A percentile compares a stretch with the other conserved stretches of the same genome.
phyloP scores from a whole-genome alignment of 2,113 vertebrate genomes.

The Oxygymnocypris stewartii region DNA sequence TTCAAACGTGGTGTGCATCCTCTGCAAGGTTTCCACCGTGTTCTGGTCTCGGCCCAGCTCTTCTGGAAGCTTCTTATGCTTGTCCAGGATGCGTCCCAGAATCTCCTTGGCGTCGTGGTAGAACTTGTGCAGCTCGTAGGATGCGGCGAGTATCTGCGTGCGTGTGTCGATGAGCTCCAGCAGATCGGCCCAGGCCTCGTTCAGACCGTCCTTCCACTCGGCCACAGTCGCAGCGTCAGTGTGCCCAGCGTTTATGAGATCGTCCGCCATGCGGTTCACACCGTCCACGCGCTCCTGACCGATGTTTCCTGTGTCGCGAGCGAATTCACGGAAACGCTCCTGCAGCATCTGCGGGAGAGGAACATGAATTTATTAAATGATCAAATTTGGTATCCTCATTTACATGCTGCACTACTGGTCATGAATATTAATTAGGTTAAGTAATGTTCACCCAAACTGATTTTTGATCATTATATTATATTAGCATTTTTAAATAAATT shows the following conservation, averaged over 20 bases:
- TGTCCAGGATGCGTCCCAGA: slow-evolving; percentile 89
- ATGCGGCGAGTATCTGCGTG: slow-evolving; percentile 96
- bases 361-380: background rate
- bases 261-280: slow-evolving; percentile 92
- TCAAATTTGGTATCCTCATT: background rate
- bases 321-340: slow-evolving; percentile 95
- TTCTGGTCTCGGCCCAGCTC: slow-evolving; percentile 94
- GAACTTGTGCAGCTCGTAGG: slow-evolving; percentile 97
- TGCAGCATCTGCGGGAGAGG: slow-evolving; percentile 86
- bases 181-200: slow-evolving; percentile 98
- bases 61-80: slow-evolving; percentile 93
- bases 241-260: slow-evolving; percentile 92
- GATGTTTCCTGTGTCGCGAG: slow-evolving; percentile 93
- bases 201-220: slow-evolving; percentile 97
- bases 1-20: slow-evolving; percentile 94
- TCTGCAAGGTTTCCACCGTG: slow-evolving; percentile 93
- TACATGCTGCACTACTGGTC: background rate
- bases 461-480: no score
- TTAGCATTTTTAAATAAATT: no score
- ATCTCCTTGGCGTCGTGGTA: slow-evolving; percentile 97
- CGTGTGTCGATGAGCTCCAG: slow-evolving; percentile 96
- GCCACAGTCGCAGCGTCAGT: slow-evolving; percentile 92
- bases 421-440: background rate
- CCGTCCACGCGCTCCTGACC: slow-evolving; percentile 93
- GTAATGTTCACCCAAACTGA: no score